A percentile compares a stretch with the other conserved stretches of the same genome.
Evolutionary conservation across 2,888 invertebrate species (phyloP).

Genomic region (Sicus ferrugineus): DNA sequence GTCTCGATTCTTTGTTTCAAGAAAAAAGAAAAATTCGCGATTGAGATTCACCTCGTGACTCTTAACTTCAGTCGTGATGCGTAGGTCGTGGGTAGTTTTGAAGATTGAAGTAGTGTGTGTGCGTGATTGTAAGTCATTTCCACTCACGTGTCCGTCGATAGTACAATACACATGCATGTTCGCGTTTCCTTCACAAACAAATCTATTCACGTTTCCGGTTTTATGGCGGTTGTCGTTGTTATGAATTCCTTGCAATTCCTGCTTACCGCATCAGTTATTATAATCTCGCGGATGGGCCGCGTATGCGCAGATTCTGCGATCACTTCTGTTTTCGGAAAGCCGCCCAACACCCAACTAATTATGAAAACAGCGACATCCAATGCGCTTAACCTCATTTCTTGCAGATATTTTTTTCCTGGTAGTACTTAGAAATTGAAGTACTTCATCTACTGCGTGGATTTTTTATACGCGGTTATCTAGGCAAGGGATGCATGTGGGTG

Average conservation of each 20-base stretch:
- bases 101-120: neutral
- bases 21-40: neutral
- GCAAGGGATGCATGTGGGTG: neutral
- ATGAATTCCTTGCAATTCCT: neutral
- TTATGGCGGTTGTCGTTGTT: neutral
- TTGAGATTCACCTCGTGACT: neutral
- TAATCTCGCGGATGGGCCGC: slow-evolving; percentile 56
- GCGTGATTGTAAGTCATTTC: neutral
- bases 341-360: slow-evolving; percentile 33
- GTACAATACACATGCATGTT: neutral
- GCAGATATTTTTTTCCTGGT: neutral
- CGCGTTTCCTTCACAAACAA: neutral
- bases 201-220: neutral
- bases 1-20: neutral
- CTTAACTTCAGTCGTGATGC: neutral
- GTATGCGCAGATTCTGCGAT: slow-evolving; percentile 34
- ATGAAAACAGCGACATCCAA: neutral
- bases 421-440: neutral
- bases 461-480: neutral
- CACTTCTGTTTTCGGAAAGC: slow-evolving; percentile 39
- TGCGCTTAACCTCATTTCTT: neutral
- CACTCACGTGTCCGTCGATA: too few relatives aligned
- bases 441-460: neutral
- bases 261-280: slow-evolving; percentile 63
- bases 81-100: too few relatives aligned